Percentiles rank a stretch among this genome's conserved stretches.
Evolutionary conservation across 2,113 vertebrate species (phyloP).

Genomic region (Pterophyllum scalare): DNA sequence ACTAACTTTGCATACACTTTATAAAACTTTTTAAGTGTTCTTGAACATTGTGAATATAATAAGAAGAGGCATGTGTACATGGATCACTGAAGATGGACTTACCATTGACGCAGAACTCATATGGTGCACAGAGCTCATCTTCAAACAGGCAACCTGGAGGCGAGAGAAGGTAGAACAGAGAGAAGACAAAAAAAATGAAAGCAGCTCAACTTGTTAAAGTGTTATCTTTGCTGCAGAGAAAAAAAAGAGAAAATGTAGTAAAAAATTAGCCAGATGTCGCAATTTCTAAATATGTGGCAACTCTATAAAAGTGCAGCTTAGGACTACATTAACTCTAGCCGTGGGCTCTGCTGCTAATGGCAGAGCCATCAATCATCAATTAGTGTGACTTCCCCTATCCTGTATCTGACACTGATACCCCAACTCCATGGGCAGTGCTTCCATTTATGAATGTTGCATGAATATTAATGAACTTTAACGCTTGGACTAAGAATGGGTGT

Average conservation of each 20-base stretch:
- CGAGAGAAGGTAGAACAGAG: slow-evolving; percentile 28
- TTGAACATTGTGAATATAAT: not conserved
- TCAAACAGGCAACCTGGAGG: slow-evolving; percentile 76
- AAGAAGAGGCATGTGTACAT: slow-evolving; percentile 3
- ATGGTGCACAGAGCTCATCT: slow-evolving; percentile 70
- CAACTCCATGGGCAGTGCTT: slow-evolving; percentile 57
- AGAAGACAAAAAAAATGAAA: slow-evolving; percentile 10
- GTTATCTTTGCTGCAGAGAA: not conserved
- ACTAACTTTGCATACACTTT: not conserved
- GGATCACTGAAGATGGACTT: slow-evolving; percentile 25
- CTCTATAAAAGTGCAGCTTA: slow-evolving; percentile 39
- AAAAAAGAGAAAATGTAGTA: not conserved
- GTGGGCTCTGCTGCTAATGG: slow-evolving; percentile 47
- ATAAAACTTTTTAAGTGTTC: not conserved
- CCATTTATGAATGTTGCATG: slow-evolving; percentile 68
- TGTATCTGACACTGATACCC: slow-evolving; percentile 59
- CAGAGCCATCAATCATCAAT: slow-evolving; percentile 73
- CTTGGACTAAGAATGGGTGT: slow-evolving; percentile 60
- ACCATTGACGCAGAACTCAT: slow-evolving; percentile 78
- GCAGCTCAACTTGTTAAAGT: not conserved
- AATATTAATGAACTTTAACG: slow-evolving; percentile 73
- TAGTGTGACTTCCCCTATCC: slow-evolving; percentile 61
- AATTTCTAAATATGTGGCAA: slow-evolving; percentile 21
- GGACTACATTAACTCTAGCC: slow-evolving; percentile 49
- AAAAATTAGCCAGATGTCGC: slow-evolving; percentile 23